phyloP scores from a whole-genome alignment of 2,797 vertebrate species.

The Alca torda region DNA sequence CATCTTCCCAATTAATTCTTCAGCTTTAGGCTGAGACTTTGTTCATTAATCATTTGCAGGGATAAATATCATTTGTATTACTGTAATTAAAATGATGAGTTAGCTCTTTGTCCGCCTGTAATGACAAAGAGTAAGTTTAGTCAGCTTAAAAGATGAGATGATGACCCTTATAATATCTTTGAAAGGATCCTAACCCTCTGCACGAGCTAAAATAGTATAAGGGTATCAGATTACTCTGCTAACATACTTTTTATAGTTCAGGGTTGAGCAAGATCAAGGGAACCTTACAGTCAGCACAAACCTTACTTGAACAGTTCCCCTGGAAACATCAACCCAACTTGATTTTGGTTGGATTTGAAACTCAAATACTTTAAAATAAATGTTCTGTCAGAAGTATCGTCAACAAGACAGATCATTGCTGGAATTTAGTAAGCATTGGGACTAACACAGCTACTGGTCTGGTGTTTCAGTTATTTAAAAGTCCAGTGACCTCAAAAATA shows the following conservation, averaged over 20 bases:
- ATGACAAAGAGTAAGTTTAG: neutral
- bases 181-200: neutral
- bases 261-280: neutral
- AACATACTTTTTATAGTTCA: neutral
- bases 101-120: neutral
- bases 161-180: neutral
- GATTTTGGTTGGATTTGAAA: neutral
- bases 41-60: neutral
- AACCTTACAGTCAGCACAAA: neutral
- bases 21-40: neutral
- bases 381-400: neutral
- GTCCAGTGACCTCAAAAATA: constrained; percentile 12
- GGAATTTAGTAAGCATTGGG: neutral
- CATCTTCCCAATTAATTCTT: neutral
- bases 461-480: neutral
- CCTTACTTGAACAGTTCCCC: neutral
- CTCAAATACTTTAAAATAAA: neutral
- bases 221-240: neutral
- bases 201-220: neutral
- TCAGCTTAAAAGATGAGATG: neutral
- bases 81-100: neutral
- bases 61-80: neutral
- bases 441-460: neutral
- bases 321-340: neutral
- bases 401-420: neutral